Evolutionary conservation across 2,113 vertebrate species (phyloP).

Genomic region (Heterochromis multidens): DNA sequence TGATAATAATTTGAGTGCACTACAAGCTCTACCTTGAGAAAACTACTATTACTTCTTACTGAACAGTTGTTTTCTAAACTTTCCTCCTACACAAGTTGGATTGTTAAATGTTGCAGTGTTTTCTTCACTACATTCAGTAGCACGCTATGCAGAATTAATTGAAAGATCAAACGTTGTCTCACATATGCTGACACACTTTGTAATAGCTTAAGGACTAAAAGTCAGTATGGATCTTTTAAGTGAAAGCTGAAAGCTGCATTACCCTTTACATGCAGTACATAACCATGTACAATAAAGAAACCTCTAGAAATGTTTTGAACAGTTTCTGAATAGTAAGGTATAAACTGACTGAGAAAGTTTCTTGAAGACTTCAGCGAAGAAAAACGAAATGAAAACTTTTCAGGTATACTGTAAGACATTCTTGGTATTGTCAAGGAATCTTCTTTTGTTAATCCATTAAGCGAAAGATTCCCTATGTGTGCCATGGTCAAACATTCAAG

Average conservation of each 20-base stretch:
- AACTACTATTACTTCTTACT: background rate
- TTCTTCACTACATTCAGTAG: background rate
- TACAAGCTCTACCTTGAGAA: background rate
- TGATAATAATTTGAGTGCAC: background rate
- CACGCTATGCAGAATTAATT: background rate
- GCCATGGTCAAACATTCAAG: slow-evolving; percentile 52
- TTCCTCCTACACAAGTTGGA: background rate
- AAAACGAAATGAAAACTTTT: slow-evolving; percentile 43
- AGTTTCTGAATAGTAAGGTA: background rate
- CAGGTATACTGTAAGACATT: slow-evolving; percentile 9
- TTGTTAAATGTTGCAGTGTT: background rate
- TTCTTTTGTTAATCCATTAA: slow-evolving; percentile 53
- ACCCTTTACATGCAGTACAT: background rate
- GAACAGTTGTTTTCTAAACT: background rate
- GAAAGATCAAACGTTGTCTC: background rate
- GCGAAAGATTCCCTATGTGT: slow-evolving; percentile 24
- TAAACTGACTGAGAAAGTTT: slow-evolving; percentile 37
- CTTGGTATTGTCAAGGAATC: slow-evolving; percentile 46
- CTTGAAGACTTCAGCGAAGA: slow-evolving; percentile 17
- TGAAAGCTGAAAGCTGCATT: background rate
- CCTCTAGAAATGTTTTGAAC: slow-evolving; percentile 3
- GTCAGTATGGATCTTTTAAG: background rate
- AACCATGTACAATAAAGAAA: background rate
- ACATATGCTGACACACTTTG: background rate
- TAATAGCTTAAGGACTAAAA: background rate